Evolutionary conservation across 2,888 invertebrate genomes (phyloP).

Genomic region (Caradrina clavipalpis): DNA sequence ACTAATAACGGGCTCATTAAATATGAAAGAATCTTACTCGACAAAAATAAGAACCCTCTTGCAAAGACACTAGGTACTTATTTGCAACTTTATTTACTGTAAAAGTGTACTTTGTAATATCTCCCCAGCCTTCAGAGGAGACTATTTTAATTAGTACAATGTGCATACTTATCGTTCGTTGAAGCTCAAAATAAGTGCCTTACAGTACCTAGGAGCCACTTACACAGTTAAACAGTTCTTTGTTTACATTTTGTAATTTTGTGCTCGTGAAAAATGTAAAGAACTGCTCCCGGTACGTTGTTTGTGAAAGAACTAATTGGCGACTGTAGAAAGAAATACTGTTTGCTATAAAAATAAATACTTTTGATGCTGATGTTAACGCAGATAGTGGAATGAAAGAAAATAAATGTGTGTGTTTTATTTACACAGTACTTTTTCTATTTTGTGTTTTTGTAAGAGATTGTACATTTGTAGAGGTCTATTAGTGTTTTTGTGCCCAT

Average conservation of each 20-base stretch:
- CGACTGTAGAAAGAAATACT: constrained; percentile 26
- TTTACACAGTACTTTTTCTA: constrained; percentile 9
- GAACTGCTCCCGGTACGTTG: constrained; percentile 44
- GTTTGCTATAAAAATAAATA: constrained; percentile 28
- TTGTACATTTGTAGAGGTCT: not conserved
- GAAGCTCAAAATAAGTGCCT: constrained; percentile 76
- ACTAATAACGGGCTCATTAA: constrained; percentile 73
- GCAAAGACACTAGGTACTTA: constrained; percentile 73
- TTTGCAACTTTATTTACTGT: constrained; percentile 82
- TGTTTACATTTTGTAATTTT: constrained; percentile 70
- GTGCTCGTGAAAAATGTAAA: constrained; percentile 61
- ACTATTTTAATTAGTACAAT: constrained; percentile 87
- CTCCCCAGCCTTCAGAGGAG: constrained; percentile 69
- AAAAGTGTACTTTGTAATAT: constrained; percentile 71
- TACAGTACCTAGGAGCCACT: constrained; percentile 66
- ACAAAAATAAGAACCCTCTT: constrained; percentile 67
- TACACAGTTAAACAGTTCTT: constrained; percentile 65
- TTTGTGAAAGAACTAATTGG: constrained; percentile 52
- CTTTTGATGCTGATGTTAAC: constrained; percentile 29
- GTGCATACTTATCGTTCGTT: constrained; percentile 82
- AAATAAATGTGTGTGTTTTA: constrained; percentile 25
- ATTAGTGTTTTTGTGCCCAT: too few relatives aligned
- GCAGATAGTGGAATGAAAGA: not conserved
- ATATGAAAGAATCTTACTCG: constrained; percentile 71
- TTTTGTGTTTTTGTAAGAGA: not conserved